phyloP scores from a whole-genome alignment of 2,888 invertebrate genomes.

The Endotricha flammealis region DNA sequence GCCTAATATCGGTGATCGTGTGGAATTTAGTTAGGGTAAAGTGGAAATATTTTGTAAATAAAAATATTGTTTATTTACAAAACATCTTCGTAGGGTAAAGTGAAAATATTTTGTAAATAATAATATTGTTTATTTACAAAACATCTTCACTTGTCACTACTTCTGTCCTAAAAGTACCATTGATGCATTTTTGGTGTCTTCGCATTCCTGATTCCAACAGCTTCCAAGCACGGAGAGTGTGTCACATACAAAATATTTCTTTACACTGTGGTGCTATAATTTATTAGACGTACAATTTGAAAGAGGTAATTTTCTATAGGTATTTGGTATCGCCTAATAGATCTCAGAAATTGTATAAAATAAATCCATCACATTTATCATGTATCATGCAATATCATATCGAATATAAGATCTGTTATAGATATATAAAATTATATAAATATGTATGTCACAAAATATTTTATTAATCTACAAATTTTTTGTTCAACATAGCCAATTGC shows the following conservation, averaged over 20 bases:
- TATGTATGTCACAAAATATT: slow-evolving; percentile 3
- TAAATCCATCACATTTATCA: slow-evolving; percentile 1
- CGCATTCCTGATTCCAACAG: too few species aligned
- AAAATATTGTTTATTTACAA: too few species aligned
- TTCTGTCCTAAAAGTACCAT: too few species aligned
- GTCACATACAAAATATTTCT: slow-evolving; percentile 14
- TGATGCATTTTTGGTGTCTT: too few species aligned
- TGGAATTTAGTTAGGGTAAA: too few species aligned
- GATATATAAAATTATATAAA: slow-evolving; percentile 7
- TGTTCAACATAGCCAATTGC: slow-evolving; percentile 10
- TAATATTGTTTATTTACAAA: too few species aligned
- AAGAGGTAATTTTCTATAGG: slow-evolving; percentile 5
- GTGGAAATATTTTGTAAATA: too few species aligned
- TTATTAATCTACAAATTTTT: slow-evolving; percentile 1
- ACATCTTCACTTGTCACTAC: too few species aligned
- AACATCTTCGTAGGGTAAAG: too few species aligned
- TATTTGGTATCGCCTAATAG: not conserved
- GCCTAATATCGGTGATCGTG: too few species aligned
- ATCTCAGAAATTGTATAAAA: slow-evolving; percentile 8
- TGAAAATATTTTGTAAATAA: too few species aligned
- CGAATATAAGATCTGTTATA: slow-evolving; percentile 9
- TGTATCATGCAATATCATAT: not conserved
- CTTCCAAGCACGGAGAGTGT: too few species aligned
- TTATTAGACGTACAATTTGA: slow-evolving; percentile 12
- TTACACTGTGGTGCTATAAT: slow-evolving; percentile 30